These are phyloP conservation scores for Lycaon pictus DNA, from an alignment of 2,113 vertebrate species.

Conservation along the genomic window DNA sequence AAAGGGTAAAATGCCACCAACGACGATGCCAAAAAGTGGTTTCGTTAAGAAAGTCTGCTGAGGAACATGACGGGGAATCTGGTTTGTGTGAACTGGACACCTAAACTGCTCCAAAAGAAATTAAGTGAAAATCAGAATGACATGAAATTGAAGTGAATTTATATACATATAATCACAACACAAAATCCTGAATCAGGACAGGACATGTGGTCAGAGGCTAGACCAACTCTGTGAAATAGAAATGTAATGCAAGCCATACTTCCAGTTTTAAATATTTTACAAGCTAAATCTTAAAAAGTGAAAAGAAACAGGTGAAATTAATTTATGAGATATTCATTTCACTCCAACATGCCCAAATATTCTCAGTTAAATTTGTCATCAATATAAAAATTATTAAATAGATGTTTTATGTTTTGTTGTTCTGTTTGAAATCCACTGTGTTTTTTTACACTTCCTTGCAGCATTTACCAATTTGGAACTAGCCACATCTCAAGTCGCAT, in stretches of 20 bases:
- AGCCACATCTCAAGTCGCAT: not conserved
- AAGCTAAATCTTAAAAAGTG: not conserved
- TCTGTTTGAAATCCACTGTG: not conserved
- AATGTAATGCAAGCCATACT: not conserved
- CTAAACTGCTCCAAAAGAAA: conserved; percentile 91
- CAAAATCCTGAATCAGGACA: conserved; percentile 1
- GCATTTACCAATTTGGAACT: not conserved
- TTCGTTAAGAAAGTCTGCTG: conserved; percentile 94
- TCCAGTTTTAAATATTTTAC: not conserved
- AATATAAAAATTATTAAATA: not conserved
- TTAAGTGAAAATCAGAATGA: conserved; percentile 37
- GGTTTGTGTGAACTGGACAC: conserved; percentile 92
- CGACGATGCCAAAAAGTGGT: conserved; percentile 91
- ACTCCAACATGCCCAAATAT: not conserved
- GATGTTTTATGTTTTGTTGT: not conserved
- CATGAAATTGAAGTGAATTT: conserved; percentile 19
- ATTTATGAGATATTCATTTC: not conserved
- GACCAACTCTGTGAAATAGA: not conserved
- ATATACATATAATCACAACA: conserved; percentile 15
- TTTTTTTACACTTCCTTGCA: not conserved
- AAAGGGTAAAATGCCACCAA: conserved; percentile 95
- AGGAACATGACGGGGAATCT: conserved; percentile 92
- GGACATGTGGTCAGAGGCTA: not conserved
- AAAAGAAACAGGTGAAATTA: not conserved
- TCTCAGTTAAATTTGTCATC: not conserved